phyloP scores from a whole-genome alignment of 2,113 vertebrate genomes.

The Macroglossus sobrinus region DNA sequence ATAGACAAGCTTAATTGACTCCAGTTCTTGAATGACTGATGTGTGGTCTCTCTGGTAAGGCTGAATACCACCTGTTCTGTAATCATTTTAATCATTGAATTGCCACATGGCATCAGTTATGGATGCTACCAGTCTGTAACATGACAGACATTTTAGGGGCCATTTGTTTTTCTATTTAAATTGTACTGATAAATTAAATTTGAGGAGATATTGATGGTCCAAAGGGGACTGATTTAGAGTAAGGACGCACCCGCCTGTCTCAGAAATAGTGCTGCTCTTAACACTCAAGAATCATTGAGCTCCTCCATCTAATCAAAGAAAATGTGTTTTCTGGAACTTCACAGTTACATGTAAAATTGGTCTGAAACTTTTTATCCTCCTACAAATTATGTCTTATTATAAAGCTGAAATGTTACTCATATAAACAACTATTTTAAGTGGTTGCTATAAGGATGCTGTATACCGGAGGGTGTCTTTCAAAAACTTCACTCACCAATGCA shows the following conservation, averaged over 20 bases:
- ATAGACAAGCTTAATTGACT: slow-evolving; percentile 73
- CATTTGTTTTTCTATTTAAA: slow-evolving; percentile 69
- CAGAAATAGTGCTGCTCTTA: neutral
- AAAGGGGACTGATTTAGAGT: slow-evolving; percentile 1
- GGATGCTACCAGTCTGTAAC: slow-evolving; percentile 63
- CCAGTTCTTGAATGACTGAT: slow-evolving; percentile 73
- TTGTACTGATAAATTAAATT: slow-evolving; percentile 63
- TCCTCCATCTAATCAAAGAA: neutral
- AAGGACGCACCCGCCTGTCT: neutral
- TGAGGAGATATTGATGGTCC: neutral
- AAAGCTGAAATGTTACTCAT: slow-evolving; percentile 36
- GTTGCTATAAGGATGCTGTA: slow-evolving; percentile 48
- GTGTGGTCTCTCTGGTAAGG: slow-evolving; percentile 62
- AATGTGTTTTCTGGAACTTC: neutral
- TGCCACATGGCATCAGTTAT: slow-evolving; percentile 53
- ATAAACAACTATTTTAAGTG: slow-evolving; percentile 55
- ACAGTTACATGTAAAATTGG: neutral
- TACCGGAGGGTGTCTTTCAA: slow-evolving; percentile 45
- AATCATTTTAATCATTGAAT: slow-evolving; percentile 77
- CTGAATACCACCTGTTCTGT: slow-evolving; percentile 74
- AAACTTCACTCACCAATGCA: slow-evolving; percentile 55
- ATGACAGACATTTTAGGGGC: slow-evolving; percentile 70
- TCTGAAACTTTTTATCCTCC: neutral
- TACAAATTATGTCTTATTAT: slow-evolving; percentile 8
- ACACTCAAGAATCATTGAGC: neutral